phyloP scores from a whole-genome alignment of 1,140 invertebrate genomes.

The Chrysomallon squamiferum region DNA sequence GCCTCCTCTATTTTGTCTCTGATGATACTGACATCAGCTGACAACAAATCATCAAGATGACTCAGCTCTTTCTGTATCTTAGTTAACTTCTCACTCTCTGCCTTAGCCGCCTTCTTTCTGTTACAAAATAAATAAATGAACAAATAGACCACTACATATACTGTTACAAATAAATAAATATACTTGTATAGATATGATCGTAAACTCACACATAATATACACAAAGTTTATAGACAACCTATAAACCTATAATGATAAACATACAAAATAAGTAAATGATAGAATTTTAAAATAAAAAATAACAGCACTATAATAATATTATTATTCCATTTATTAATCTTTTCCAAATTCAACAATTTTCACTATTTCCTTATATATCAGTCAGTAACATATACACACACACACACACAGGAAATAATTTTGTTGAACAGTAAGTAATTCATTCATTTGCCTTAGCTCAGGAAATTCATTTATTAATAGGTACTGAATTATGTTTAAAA shows the following conservation, averaged over 20 bases:
- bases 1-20: slow-evolving; percentile 79
- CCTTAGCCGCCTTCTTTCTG: slow-evolving; percentile 75
- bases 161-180: background rate
- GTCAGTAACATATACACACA: too few relatives aligned
- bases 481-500: too few relatives aligned
- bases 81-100: slow-evolving; percentile 73
- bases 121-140: slow-evolving; percentile 42
- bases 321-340: too few relatives aligned
- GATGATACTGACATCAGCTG: slow-evolving; percentile 75
- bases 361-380: too few relatives aligned
- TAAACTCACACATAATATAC: background rate
- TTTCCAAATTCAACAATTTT: too few relatives aligned
- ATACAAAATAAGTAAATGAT: too few relatives aligned
- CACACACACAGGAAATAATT: too few relatives aligned
- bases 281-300: too few relatives aligned
- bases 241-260: background rate
- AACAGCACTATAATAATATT: too few relatives aligned
- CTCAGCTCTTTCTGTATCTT: slow-evolving; percentile 77
- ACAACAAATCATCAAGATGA: slow-evolving; percentile 71
- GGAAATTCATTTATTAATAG: too few relatives aligned
- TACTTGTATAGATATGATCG: background rate
- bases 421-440: too few relatives aligned
- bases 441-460: too few relatives aligned
- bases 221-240: background rate
- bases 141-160: slow-evolving; percentile 4